A percentile compares a stretch with the other conserved stretches of the same genome.
phyloP scores from a whole-genome alignment of 2,797 vertebrate genomes.

The Halcyon smyrnensis region DNA sequence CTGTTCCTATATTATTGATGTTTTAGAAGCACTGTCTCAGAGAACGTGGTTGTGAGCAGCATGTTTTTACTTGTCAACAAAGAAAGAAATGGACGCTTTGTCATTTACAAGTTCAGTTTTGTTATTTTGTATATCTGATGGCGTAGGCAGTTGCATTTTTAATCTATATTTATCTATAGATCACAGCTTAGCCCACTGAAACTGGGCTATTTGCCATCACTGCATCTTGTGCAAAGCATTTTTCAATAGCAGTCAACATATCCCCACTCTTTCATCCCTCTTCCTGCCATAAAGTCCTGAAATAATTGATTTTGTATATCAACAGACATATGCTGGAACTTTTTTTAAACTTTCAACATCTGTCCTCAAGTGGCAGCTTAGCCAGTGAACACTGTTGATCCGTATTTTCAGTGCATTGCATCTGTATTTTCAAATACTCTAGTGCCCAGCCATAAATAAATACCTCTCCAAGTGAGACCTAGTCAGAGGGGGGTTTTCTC shows the following conservation, averaged over 20 bases:
- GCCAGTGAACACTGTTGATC: neutral
- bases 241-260: neutral
- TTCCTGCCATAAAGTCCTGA: neutral
- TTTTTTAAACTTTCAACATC: neutral
- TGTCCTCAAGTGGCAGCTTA: neutral
- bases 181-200: neutral
- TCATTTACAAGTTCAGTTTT: neutral
- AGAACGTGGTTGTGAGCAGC: rapidly evolving
- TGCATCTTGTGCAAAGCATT: neutral
- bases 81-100: neutral
- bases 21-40: neutral
- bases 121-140: neutral
- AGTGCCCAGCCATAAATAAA: neutral
- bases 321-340: neutral
- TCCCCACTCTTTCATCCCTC: neutral
- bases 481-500: neutral
- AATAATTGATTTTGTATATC: neutral
- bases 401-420: neutral
- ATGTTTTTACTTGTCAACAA: neutral
- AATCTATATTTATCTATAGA: neutral
- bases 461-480: neutral
- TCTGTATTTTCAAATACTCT: neutral
- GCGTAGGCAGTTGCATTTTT: neutral
- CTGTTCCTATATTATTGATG: rapidly evolving
- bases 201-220: neutral